phyloP scores from a whole-genome alignment of 1,140 invertebrate genomes.

The Melitaea cinxia region DNA sequence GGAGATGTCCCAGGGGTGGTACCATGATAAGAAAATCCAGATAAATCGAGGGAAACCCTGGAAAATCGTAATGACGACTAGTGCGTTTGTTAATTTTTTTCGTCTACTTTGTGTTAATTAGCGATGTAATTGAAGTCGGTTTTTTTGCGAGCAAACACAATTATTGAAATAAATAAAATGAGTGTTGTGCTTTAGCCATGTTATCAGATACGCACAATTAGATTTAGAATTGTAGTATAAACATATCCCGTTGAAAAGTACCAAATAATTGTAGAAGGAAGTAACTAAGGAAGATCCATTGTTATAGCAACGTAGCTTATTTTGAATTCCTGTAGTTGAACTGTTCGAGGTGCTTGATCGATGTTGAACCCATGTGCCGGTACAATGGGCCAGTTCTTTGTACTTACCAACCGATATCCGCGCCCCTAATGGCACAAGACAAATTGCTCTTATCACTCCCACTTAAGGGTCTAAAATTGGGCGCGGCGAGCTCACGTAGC shows the following conservation, averaged over 20 bases:
- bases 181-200: too few species aligned
- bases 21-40: too few species aligned
- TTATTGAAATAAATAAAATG: too few species aligned
- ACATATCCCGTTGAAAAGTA: not conserved
- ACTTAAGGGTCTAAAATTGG: constrained; percentile 40
- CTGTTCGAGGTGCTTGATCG: not conserved
- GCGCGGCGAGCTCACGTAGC: constrained; percentile 17
- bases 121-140: too few species aligned
- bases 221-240: too few species aligned
- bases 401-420: constrained; percentile 11
- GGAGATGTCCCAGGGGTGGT: too few species aligned
- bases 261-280: not conserved
- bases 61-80: too few species aligned
- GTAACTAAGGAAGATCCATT: not conserved
- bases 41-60: too few species aligned
- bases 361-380: constrained; percentile 9
- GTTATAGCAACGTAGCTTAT: not conserved
- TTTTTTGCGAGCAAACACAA: too few species aligned
- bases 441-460: constrained; percentile 51
- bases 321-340: constrained; percentile 1
- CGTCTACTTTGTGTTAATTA: too few species aligned
- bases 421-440: constrained; percentile 46
- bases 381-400: constrained; percentile 14
- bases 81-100: too few species aligned
- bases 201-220: too few species aligned